Evolutionary conservation across 2,888 invertebrate genomes (phyloP).

Genomic region (Azorinus chamasolen): DNA sequence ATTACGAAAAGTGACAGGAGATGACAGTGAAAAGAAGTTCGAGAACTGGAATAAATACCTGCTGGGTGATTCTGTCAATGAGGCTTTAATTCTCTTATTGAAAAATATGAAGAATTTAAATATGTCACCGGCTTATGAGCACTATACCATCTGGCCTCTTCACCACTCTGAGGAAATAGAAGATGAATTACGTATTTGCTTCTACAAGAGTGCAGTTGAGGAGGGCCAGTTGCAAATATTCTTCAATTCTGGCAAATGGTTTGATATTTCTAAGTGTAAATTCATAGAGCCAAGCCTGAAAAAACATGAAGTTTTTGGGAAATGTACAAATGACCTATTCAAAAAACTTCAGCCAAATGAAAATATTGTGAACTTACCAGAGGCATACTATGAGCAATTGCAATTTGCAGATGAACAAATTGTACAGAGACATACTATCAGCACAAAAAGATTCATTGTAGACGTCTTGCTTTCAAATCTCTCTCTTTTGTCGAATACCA

Average conservation of each 20-base stretch:
- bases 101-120: slow-evolving; percentile 18
- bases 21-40: slow-evolving; percentile 70
- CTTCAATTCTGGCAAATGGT: slow-evolving; percentile 10
- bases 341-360: slow-evolving; percentile 5
- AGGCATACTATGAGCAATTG: slow-evolving; percentile 14
- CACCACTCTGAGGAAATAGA: slow-evolving; percentile 24
- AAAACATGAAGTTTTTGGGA: slow-evolving; percentile 20
- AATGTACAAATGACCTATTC: slow-evolving; percentile 27
- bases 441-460: slow-evolving; percentile 36
- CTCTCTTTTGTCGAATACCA: background rate
- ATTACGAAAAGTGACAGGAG: slow-evolving; percentile 70
- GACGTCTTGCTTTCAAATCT: slow-evolving; percentile 60
- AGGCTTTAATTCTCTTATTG: slow-evolving; percentile 51
- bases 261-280: slow-evolving; percentile 31
- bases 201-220: slow-evolving; percentile 52
- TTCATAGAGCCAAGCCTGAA: slow-evolving; percentile 49
- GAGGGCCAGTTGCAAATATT: background rate
- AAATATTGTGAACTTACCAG: slow-evolving; percentile 28
- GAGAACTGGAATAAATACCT: slow-evolving; percentile 65
- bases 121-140: slow-evolving; percentile 14
- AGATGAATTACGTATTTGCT: slow-evolving; percentile 4
- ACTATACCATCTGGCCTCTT: slow-evolving; percentile 37
- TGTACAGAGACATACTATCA: slow-evolving; percentile 33
- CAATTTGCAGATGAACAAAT: background rate
- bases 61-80: slow-evolving; percentile 50